A percentile compares a stretch with the other conserved stretches of the same genome.
These are phyloP conservation scores for Neotragus moschatus DNA, from an alignment of 2,113 vertebrate genomes.

Conservation along the genomic window DNA sequence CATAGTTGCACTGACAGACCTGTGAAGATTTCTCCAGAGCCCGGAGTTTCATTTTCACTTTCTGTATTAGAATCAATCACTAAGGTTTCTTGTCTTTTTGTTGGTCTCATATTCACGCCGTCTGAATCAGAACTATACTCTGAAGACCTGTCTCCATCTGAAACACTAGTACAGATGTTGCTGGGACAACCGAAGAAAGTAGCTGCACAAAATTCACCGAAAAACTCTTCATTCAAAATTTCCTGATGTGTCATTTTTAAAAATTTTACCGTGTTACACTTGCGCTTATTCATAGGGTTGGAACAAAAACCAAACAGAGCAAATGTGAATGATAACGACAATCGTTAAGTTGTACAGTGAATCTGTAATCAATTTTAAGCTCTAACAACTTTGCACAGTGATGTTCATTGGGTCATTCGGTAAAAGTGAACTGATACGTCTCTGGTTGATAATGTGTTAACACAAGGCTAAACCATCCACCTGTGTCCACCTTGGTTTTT, in stretches of 20 bases:
- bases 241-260: neutral
- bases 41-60: neutral
- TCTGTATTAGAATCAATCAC: neutral
- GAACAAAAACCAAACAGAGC: neutral
- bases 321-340: neutral
- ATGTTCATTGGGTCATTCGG: neutral
- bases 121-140: neutral
- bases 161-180: neutral
- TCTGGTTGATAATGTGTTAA: neutral
- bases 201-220: neutral
- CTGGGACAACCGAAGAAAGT: neutral
- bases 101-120: neutral
- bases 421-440: neutral
- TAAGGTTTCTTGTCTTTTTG: neutral
- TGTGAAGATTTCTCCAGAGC: neutral
- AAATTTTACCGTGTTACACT: neutral
- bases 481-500: neutral
- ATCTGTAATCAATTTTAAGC: neutral
- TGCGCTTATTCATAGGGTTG: neutral
- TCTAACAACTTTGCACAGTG: neutral
- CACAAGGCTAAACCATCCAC: fast-evolving
- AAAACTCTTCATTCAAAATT: neutral
- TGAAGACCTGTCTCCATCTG: neutral
- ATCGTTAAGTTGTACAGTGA: neutral
- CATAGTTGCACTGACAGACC: neutral